Base-by-base conservation (phyloP, 35 echinoderm and acorn worm genomes). In the Heliocidaris tuberculata region DNA sequence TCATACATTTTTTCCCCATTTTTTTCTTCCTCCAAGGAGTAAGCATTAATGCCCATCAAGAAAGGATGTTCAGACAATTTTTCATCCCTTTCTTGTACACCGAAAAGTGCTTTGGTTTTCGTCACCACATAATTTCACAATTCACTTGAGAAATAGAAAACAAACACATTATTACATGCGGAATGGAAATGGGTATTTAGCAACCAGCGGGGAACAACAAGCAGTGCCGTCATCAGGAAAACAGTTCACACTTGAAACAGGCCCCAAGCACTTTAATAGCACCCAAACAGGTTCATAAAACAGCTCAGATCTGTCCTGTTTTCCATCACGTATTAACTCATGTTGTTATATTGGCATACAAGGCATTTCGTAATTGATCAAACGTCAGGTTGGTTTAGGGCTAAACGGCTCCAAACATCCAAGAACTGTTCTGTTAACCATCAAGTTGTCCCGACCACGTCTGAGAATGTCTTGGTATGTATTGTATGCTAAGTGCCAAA, bases 71-170 rank as follows among this genome's bases (percentile, higher is more conserved):
- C n/a, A 3, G 35, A 42, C 0, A 42, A 42, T 42, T 42, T 42
- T 42, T 42, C 35, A 42, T 42, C 35, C 35, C 35, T 42, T 42
- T 42, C 35, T 42, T 42, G 35, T 42, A 78, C 2, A 78, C 4
- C 15, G 21, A 24, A 78, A 78, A 27, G 21, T 21, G 21, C 5
- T n/a, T 0, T 78, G 65, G 65, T n/a, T 78, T 78, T 19, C 65
- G 27, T 78, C 65, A 78, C 65, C 21, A 19, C 65, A 78, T 78
- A 78, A 78, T 78, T 78, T 78, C 65, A n/a, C 27, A 78, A 78
- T 78, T 78, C 65, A 78, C 65, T n/a, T 27, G 65, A 78, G 65
- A n/a, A 78, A 78, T 78, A 78, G 65, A 78, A 78, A 78, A 19
- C 65, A 78, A 78, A 78, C 65, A 78, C 65, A 78, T 78, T 78